Evolutionary conservation across 30 jellyfish, hydroid and myxozoan species (phyloP).

Genomic region (Pelagia noctiluca): DNA sequence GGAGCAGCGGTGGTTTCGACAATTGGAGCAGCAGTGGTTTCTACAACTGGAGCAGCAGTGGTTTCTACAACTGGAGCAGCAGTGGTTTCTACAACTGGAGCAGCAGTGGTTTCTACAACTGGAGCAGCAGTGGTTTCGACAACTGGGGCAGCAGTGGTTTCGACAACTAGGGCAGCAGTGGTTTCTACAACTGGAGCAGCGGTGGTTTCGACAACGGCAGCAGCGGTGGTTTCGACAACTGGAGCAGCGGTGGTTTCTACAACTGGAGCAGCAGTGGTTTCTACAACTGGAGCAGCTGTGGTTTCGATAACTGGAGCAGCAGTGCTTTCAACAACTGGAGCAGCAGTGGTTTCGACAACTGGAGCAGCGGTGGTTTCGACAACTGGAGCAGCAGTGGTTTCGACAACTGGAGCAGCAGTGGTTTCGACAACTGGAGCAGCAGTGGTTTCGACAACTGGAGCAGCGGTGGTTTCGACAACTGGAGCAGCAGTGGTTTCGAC

Average conservation of each 20-base stretch:
- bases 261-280: constrained; percentile 34
- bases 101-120: constrained; percentile 10
- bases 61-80: constrained; percentile 37
- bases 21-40: constrained; percentile 22
- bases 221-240: constrained; percentile 25
- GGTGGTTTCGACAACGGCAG: constrained; percentile 14
- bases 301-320: constrained; percentile 42
- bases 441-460: constrained; percentile 45
- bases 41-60: constrained; percentile 31
- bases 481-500: constrained; percentile 51
- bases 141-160: constrained; percentile 31
- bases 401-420: constrained; percentile 35
- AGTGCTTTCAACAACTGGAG: constrained; percentile 24
- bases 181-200: constrained; percentile 26
- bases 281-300: constrained; percentile 49
- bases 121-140: constrained; percentile 32
- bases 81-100: constrained; percentile 31
- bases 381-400: constrained; percentile 49
- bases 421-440: constrained; percentile 49
- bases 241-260: constrained; percentile 52
- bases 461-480: constrained; percentile 32
- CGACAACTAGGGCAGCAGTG: constrained; percentile 33
- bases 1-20: constrained; percentile 41
- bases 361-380: constrained; percentile 52
- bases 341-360: constrained; percentile 31